These are phyloP conservation scores for Mormyrus hasselquistii DNA, from an alignment of 2,797 vertebrate species.

Conservation along the genomic window DNA sequence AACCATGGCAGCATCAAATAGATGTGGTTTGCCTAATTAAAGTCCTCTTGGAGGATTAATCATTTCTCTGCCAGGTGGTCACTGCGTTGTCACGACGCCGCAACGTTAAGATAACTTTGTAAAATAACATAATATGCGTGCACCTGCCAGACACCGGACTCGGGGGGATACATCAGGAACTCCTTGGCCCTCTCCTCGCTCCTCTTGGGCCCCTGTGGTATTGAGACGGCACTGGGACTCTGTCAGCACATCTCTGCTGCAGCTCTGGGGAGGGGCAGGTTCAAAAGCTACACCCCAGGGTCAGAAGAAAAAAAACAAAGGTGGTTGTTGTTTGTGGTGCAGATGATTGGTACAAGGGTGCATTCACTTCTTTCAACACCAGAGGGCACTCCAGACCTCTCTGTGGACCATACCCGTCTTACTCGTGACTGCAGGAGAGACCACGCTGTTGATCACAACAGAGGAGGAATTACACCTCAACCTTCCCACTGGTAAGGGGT, in stretches of 20 bases:
- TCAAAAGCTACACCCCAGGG: background rate
- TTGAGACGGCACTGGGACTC: background rate
- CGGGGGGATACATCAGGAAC: background rate
- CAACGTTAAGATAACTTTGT: background rate
- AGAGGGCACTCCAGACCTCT: background rate
- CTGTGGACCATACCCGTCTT: conserved; percentile 1
- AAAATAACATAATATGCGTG: background rate
- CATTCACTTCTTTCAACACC: background rate
- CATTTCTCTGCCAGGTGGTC: background rate
- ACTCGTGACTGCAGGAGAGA: background rate
- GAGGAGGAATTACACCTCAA: background rate
- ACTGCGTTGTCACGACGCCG: background rate
- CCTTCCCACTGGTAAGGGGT: background rate
- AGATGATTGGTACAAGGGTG: background rate
- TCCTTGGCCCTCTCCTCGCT: background rate
- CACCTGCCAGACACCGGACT: conserved; percentile 49
- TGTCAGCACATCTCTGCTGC: conserved; percentile 20
- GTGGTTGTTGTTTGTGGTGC: background rate
- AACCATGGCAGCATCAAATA: background rate
- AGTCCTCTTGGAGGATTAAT: background rate
- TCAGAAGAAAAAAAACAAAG: background rate
- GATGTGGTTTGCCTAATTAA: background rate
- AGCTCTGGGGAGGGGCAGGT: conserved; percentile 16
- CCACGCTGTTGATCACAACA: background rate
- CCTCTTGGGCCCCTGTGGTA: conserved; percentile 19